These are phyloP conservation scores for Eurystomus gularis DNA, from an alignment of 2,113 vertebrate species.

Conservation along the genomic window DNA sequence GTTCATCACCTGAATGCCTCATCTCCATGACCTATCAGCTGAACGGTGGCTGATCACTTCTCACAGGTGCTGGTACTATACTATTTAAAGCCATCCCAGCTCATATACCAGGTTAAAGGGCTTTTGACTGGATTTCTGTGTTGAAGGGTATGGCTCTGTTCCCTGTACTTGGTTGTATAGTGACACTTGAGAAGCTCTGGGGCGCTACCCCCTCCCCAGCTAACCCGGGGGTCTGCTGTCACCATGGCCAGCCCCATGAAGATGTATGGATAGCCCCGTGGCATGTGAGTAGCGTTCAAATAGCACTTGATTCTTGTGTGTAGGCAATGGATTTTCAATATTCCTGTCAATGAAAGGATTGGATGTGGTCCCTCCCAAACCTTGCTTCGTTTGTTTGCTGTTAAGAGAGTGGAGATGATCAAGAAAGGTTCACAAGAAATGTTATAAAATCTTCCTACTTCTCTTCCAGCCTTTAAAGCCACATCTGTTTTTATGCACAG, in stretches of 20 bases:
- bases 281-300: background rate
- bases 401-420: background rate
- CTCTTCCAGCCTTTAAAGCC: background rate
- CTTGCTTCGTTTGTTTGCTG: background rate
- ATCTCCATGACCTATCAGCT: background rate
- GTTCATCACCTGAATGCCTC: background rate
- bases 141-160: background rate
- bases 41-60: background rate
- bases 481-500: background rate
- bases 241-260: background rate
- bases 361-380: background rate
- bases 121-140: background rate
- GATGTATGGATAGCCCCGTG: background rate
- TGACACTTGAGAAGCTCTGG: background rate
- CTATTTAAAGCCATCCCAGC: background rate
- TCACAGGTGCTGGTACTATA: background rate
- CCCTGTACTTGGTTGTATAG: background rate
- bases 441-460: background rate
- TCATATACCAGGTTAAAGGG: background rate
- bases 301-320: background rate
- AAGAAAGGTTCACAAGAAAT: background rate
- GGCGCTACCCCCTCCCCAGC: accelerated
- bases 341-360: background rate
- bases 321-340: background rate
- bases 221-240: background rate